Base-by-base conservation (phyloP, 1,140 invertebrate genomes). In the Archegozetes longisetosus region DNA sequence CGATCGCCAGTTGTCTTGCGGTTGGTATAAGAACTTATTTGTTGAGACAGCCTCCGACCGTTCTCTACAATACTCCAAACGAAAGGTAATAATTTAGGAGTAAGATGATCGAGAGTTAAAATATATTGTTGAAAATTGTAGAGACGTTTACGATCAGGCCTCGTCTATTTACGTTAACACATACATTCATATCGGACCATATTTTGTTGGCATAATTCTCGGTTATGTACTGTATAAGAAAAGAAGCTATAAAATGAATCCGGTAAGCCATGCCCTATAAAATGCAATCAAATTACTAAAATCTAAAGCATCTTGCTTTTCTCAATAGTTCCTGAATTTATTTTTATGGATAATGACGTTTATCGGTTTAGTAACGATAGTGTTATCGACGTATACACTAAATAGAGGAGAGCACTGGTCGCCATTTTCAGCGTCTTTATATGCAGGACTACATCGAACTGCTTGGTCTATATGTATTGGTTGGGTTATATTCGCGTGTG, bases 401-500 rank as follows among this genome's bases (percentile, higher is more conserved):
- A 67, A 63, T 58, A 58, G 56, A 23, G 62, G 55, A 0, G 68
- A 68, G 69, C 66, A 67, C 49, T 53, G 67, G 58, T 51, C 55
- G 32, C 48, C 59, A 20, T 24, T 49, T 3, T 27, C 58, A 12
- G 46, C 81, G 0, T 84, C 87, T 4, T 55, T 74, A 12, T 76
- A 74, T 62, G 67, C 68, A 26, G 62, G 68, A 17, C 58, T 71
- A 1, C 67, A 70, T 49, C 65, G 70, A 53, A 67, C 71, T 1
- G 27, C 69, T 20, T 77, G 74, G 73, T 67, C 69, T 2, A 49
- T 68, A 17, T 70, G 66, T 48, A 65, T 77, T 24, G 70, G 69
- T 9, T 78, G 75, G 75, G 66, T 77, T 29, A 72, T 76, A 54
- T 76, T 72, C 66, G 71, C 72, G 1, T 76, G 75, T 61, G 65